Evolutionary conservation across 2,113 vertebrate genomes (phyloP).

Genomic region (Oreotrochilus melanogaster): DNA sequence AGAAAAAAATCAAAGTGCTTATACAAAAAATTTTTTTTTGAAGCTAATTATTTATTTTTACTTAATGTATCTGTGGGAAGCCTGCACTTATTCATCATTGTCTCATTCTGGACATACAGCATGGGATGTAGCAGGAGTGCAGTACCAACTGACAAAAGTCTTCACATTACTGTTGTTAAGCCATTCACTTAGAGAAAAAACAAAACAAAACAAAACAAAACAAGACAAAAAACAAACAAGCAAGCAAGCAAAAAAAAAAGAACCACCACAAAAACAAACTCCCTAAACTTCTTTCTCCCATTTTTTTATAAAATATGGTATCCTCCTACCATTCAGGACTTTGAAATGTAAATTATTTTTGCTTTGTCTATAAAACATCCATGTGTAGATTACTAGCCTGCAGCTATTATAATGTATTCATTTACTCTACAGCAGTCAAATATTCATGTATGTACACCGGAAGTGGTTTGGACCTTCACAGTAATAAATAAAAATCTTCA

Average conservation of each 20-base stretch:
- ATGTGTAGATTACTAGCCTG: neutral
- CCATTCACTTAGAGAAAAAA: neutral
- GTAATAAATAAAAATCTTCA: neutral
- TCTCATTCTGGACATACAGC: neutral
- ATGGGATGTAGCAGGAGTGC: neutral
- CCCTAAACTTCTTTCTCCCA: neutral
- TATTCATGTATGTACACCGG: neutral
- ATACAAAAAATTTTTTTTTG: neutral
- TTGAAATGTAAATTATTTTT: neutral
- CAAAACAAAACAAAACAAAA: too few relatives aligned
- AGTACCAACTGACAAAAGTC: neutral
- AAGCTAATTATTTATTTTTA: fast-evolving
- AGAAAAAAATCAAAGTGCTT: neutral
- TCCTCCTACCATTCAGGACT: neutral
- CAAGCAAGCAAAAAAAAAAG: too few relatives aligned
- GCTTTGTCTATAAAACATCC: neutral
- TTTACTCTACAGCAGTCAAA: neutral
- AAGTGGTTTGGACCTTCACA: neutral
- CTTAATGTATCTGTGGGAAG: neutral
- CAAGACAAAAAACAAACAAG: too few relatives aligned
- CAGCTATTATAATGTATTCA: neutral
- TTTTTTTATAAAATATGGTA: neutral
- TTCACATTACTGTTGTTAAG: neutral
- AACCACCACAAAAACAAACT: neutral
- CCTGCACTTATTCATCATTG: neutral